Conservation (phyloP, 2,888 invertebrate genomes). For the Heliconius hortense region DNA sequence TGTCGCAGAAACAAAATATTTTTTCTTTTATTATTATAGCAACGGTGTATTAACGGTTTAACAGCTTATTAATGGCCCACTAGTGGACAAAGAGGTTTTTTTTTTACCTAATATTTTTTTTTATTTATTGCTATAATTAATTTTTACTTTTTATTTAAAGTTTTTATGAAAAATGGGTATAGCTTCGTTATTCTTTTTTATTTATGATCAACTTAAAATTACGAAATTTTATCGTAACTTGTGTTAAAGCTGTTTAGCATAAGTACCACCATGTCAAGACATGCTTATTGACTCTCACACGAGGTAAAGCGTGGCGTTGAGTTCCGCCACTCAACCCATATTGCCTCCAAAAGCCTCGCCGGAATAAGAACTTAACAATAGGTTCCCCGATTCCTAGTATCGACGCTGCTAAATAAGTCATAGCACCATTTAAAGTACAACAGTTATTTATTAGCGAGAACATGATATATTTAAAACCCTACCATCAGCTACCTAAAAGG, state of each 20-base stretch:
- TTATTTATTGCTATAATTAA: background rate
- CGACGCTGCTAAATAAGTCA: too few relatives aligned
- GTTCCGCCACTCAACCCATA: background rate
- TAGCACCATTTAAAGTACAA: too few relatives aligned
- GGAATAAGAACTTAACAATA: background rate
- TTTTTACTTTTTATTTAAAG: slow-evolving; percentile 6
- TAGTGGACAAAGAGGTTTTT: slow-evolving; percentile 4
- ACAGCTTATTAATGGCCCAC: slow-evolving; percentile 16
- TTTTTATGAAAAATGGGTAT: background rate
- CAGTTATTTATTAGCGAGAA: too few relatives aligned
- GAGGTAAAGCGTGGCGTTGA: background rate
- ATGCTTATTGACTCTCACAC: background rate
- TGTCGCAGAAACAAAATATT: slow-evolving; percentile 80
- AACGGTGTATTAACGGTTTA: slow-evolving; percentile 36
- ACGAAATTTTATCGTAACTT: too few relatives aligned
- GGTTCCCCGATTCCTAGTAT: background rate
- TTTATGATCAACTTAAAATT: too few relatives aligned
- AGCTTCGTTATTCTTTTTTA: too few relatives aligned
- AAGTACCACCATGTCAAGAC: too few relatives aligned
- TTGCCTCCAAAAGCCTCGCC: background rate
- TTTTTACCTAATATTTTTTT: background rate
- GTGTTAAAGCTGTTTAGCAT: too few relatives aligned
- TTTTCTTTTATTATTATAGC: slow-evolving; percentile 67
- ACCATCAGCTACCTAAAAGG: too few relatives aligned
- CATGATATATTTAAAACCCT: too few relatives aligned